phyloP scores from a whole-genome alignment of 2,113 vertebrate species.

The Pantherophis guttatus region DNA sequence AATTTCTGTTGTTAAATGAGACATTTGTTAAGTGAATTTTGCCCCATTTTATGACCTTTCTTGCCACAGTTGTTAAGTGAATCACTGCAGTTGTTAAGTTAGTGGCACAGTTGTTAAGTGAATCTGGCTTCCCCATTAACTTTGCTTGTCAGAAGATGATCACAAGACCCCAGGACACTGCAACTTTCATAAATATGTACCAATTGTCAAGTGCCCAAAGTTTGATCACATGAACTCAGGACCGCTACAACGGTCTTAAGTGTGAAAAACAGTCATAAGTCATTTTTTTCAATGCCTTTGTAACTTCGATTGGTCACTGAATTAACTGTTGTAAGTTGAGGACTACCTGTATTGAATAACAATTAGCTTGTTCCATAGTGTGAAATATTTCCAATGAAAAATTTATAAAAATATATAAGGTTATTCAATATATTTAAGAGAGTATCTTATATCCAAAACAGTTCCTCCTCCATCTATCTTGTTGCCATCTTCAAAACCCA shows the following conservation, averaged over 20 bases:
- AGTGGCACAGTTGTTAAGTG: neutral
- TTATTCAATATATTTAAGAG: neutral
- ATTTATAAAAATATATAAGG: conserved; percentile 6
- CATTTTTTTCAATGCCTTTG: too few species aligned
- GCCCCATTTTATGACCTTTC: neutral
- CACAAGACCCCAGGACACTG: neutral
- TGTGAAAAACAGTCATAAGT: too few species aligned
- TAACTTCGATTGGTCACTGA: too few species aligned
- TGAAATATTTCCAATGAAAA: conserved; percentile 6
- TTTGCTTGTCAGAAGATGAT: neutral
- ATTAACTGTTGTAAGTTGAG: too few species aligned
- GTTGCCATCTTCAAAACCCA: neutral
- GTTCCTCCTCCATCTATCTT: neutral
- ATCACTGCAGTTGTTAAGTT: neutral
- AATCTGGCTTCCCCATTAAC: neutral
- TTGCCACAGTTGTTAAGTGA: neutral
- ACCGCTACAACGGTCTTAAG: too few species aligned
- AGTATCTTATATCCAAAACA: neutral
- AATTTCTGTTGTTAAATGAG: neutral
- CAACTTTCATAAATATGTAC: neutral
- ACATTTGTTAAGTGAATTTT: neutral
- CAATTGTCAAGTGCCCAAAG: neutral
- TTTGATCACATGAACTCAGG: neutral
- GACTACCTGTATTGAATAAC: neutral
- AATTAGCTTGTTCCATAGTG: conserved; percentile 18